Evolutionary conservation across 2,888 invertebrate species (phyloP).

Genomic region (Automeris io): DNA sequence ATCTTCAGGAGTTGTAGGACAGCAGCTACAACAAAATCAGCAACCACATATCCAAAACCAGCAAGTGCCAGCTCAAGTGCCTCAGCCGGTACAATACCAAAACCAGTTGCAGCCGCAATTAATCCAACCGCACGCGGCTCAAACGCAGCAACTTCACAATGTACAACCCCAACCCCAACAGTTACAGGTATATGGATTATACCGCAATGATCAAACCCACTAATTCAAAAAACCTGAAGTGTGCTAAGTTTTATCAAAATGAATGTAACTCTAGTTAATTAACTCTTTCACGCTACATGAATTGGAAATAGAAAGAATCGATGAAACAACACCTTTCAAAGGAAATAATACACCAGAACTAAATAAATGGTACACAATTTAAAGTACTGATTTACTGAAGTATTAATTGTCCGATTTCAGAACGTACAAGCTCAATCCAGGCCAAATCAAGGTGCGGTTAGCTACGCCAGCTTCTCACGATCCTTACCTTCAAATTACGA

Average conservation of each 20-base stretch:
- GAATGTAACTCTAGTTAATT: neutral
- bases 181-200: slow-evolving; percentile 2
- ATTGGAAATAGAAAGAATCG: no score
- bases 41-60: neutral
- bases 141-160: neutral
- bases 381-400: neutral
- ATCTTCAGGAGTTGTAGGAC: neutral
- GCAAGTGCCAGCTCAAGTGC: neutral
- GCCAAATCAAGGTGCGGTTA: slow-evolving; percentile 44
- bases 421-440: slow-evolving; percentile 34
- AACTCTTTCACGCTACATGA: no score
- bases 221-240: neutral
- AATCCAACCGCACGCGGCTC: neutral
- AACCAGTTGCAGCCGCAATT: neutral
- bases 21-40: neutral
- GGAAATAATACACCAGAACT: neutral
- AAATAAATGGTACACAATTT: neutral
- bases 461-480: slow-evolving; percentile 52
- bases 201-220: slow-evolving; percentile 1
- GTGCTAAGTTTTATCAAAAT: slow-evolving; percentile 2
- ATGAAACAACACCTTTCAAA: neutral
- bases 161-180: neutral
- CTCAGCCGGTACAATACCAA: neutral
- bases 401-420: slow-evolving; percentile 29
- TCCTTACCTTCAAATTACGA: slow-evolving; percentile 25